Percentiles rank a stretch among this genome's conserved stretches.
Conservation (phyloP, 1,140 invertebrate genomes). For the Drosophila murphyi region DNA sequence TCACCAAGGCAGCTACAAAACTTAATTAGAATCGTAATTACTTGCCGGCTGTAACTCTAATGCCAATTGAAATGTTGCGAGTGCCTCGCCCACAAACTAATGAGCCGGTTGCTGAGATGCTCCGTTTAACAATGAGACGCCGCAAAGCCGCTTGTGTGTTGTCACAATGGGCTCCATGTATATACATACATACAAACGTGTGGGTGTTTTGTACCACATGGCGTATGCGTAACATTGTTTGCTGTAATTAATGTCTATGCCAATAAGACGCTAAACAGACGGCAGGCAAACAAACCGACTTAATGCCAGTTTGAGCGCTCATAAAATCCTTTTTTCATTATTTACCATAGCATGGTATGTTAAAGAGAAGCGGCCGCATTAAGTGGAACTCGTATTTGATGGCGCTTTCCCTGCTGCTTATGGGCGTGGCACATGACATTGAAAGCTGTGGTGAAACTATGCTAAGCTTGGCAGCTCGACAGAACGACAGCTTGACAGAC, state of each 20-base stretch:
- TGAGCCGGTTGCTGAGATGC: conserved; percentile 50
- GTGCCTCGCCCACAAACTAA: conserved; percentile 62
- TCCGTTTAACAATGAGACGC: conserved; percentile 34
- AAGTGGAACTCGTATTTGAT: conserved; percentile 42
- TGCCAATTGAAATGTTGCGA: conserved; percentile 78
- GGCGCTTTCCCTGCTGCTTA: conserved; percentile 20
- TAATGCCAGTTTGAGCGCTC: conserved; percentile 69
- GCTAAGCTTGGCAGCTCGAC: conserved; percentile 71
- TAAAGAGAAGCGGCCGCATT: conserved; percentile 59
- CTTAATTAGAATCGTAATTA: conserved; percentile 83
- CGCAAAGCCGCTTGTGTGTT: conserved; percentile 39
- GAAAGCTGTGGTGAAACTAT: conserved; percentile 67
- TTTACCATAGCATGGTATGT: conserved; percentile 36
- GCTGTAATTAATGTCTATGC: conserved; percentile 79
- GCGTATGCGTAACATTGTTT: conserved; percentile 76
- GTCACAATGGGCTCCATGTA: not conserved
- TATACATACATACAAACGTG: conserved; percentile 4
- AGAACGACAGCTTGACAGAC: conserved; percentile 14
- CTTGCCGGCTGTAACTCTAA: conserved; percentile 62
- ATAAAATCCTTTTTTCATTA: conserved; percentile 74
- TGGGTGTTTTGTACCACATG: conserved; percentile 50
- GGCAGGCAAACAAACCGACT: conserved; percentile 43
- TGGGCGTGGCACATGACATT: conserved; percentile 79
- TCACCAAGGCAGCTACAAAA: conserved; percentile 43
- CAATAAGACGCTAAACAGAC: conserved; percentile 58